phyloP scores from a whole-genome alignment of 2,888 invertebrate species.

The Drosophila greeni region DNA sequence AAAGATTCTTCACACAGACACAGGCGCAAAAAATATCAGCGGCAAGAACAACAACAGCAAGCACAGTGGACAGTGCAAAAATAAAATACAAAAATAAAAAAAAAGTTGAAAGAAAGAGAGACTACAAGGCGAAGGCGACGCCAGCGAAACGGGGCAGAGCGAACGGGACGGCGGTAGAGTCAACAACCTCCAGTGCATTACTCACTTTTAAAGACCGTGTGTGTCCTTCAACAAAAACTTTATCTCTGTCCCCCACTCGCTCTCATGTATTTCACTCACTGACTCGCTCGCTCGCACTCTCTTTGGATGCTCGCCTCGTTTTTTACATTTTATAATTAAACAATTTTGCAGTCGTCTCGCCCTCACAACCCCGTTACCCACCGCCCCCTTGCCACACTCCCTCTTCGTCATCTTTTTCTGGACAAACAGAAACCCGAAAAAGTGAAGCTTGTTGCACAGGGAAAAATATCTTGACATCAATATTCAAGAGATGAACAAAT shows the following conservation, averaged over 20 bases:
- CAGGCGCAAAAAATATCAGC: constrained; percentile 28
- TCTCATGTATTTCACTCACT: constrained; percentile 30
- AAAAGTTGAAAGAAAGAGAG: constrained; percentile 34
- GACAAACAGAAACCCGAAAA: constrained; percentile 40
- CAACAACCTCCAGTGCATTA: constrained; percentile 76
- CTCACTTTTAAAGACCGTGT: constrained; percentile 77
- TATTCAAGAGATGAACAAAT: not conserved
- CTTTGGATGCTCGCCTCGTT: constrained; percentile 50
- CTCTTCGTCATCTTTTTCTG: constrained; percentile 33
- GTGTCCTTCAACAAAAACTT: constrained; percentile 77
- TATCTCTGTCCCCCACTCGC: constrained; percentile 64
- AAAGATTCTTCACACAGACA: constrained; percentile 57
- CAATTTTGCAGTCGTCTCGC: constrained; percentile 55
- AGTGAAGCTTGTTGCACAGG: constrained; percentile 25
- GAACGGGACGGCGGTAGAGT: constrained; percentile 52
- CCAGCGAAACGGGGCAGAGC: constrained; percentile 18
- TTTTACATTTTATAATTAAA: constrained; percentile 71
- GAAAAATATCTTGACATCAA: constrained; percentile 9
- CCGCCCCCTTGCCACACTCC: constrained; percentile 1
- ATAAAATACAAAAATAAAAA: constrained; percentile 24
- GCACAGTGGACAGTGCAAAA: constrained; percentile 62
- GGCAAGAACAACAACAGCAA: constrained; percentile 10
- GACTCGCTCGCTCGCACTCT: constrained; percentile 13
- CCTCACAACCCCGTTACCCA: constrained; percentile 19
- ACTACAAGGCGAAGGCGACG: constrained; percentile 35